phyloP scores from a whole-genome alignment of 2,113 vertebrate species.

The Sebastes fasciatus region DNA sequence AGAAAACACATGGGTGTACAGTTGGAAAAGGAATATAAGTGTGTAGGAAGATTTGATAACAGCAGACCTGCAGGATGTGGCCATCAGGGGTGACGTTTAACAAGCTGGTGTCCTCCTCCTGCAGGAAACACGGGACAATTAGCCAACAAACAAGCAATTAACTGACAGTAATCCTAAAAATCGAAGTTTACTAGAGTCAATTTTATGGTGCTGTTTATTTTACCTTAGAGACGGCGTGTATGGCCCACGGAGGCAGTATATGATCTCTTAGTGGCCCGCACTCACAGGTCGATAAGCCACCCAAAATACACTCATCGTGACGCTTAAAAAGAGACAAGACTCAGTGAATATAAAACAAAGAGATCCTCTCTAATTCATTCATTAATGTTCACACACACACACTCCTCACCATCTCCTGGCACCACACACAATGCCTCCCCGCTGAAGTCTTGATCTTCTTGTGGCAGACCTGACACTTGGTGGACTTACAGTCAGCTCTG shows the following conservation, averaged over 20 bases:
- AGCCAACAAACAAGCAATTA: background rate
- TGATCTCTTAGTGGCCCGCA: slow-evolving; percentile 91
- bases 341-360: background rate
- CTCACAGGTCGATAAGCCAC: slow-evolving; percentile 83
- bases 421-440: slow-evolving; percentile 91
- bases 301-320: slow-evolving; percentile 87
- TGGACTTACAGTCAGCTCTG: slow-evolving; percentile 85
- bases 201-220: background rate
- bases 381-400: background rate
- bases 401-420: slow-evolving; percentile 87
- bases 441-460: slow-evolving; percentile 90
- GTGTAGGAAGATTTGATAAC: slow-evolving; percentile 45
- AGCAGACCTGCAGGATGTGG: slow-evolving; percentile 88
- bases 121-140: slow-evolving; percentile 17
- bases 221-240: slow-evolving; percentile 91
- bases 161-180: background rate
- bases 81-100: slow-evolving; percentile 85
- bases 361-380: background rate
- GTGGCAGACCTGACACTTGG: slow-evolving; percentile 89
- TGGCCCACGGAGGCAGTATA: slow-evolving; percentile 91
- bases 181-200: background rate
- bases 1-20: slow-evolving; percentile 28
- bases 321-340: slow-evolving; percentile 79
- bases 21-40: slow-evolving; percentile 3
- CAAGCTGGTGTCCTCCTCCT: slow-evolving; percentile 83